Evolutionary conservation across 2,888 invertebrate genomes (phyloP).

Genomic region (Creontiades dilutus): DNA sequence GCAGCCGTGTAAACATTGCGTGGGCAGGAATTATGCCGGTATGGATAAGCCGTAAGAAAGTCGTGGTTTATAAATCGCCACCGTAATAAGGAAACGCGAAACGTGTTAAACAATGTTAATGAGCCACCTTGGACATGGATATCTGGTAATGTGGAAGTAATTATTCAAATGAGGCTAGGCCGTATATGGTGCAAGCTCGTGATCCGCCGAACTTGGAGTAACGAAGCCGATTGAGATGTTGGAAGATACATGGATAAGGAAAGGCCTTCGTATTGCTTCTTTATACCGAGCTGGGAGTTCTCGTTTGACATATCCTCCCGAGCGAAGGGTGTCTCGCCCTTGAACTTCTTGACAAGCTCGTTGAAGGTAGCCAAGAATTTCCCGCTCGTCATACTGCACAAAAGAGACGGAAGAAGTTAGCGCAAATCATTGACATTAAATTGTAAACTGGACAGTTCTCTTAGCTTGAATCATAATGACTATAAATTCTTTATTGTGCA

Average conservation of each 20-base stretch:
- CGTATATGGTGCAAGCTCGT: slow-evolving; percentile 51
- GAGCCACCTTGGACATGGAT: slow-evolving; percentile 22
- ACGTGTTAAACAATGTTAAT: slow-evolving; percentile 39
- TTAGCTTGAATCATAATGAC: background rate
- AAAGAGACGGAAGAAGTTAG: slow-evolving; percentile 18
- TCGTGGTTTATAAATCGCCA: slow-evolving; percentile 35
- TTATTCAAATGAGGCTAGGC: slow-evolving; percentile 46
- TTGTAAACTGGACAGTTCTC: background rate
- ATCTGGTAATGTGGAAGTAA: slow-evolving; percentile 28
- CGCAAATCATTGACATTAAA: background rate
- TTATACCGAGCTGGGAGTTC: background rate
- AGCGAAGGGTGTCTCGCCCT: slow-evolving; percentile 14
- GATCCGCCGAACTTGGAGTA: slow-evolving; percentile 44
- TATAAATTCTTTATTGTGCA: background rate
- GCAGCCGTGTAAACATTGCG: background rate
- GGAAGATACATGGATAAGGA: slow-evolving; percentile 45
- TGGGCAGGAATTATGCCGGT: background rate
- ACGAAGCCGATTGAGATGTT: slow-evolving; percentile 48
- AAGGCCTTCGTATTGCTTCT: slow-evolving; percentile 33
- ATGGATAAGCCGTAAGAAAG: background rate
- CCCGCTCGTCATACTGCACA: background rate
- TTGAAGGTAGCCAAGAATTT: background rate
- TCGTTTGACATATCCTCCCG: slow-evolving; percentile 42
- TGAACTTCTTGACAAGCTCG: slow-evolving; percentile 25
- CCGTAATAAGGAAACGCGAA: slow-evolving; percentile 10